A percentile compares a stretch with the other conserved stretches of the same genome.
These are phyloP conservation scores for Ianthella basta DNA, from an alignment of 37 sponge, comb jelly and placozoan genomes.

Conservation along the genomic window DNA sequence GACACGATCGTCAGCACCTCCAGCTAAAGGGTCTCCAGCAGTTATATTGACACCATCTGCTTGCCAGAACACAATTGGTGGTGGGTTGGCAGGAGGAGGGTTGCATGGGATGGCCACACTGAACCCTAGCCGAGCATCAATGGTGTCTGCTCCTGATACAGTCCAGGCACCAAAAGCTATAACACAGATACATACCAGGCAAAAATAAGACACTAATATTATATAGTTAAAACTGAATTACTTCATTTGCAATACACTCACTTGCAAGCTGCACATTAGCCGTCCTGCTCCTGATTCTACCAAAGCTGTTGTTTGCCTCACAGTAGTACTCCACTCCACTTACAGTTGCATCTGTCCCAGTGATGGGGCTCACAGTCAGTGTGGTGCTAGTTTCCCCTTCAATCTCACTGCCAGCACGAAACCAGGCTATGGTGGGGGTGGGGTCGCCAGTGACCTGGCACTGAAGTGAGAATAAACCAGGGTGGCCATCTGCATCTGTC, in stretches of 20 bases:
- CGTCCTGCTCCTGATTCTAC: constrained; percentile 56
- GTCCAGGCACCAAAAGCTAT: neutral
- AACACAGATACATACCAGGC: neutral
- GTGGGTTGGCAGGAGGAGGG: constrained; percentile 17
- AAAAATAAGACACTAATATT: too few species aligned
- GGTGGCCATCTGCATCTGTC: too few species aligned
- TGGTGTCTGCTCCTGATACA: neutral
- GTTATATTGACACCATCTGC: neutral
- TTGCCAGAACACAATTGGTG: neutral
- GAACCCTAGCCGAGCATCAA: neutral
- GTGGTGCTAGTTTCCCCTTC: neutral
- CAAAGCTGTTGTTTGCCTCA: constrained; percentile 49
- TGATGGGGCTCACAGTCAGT: constrained; percentile 15
- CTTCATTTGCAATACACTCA: constrained; percentile 5
- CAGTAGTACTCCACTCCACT: constrained; percentile 58
- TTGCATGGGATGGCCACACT: constrained; percentile 15
- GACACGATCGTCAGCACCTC: neutral
- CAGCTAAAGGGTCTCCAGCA: neutral
- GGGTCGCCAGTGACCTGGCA: constrained; percentile 54
- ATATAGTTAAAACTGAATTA: too few species aligned
- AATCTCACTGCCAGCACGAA: neutral
- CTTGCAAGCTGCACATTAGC: constrained; percentile 38
- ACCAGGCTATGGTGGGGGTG: constrained; percentile 55
- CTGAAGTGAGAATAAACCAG: neutral
- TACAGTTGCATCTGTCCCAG: constrained; percentile 19